A percentile compares a stretch with the other conserved stretches of the same genome.
Conservation (phyloP, 2,888 invertebrate genomes). For the Stenolophus ochropezus region DNA sequence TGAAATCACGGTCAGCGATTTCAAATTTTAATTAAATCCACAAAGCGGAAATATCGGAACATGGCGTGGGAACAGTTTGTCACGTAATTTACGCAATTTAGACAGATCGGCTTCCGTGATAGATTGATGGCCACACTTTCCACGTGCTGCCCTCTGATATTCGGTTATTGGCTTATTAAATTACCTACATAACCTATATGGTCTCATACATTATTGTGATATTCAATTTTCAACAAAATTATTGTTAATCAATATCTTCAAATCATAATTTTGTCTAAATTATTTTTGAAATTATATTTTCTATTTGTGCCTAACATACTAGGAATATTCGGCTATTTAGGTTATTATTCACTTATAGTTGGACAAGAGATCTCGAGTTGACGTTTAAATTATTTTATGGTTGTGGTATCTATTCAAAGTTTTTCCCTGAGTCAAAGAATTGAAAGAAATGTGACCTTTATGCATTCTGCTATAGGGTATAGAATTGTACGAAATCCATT, state of each 20-base stretch:
- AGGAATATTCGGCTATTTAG: too few species aligned
- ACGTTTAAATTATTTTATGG: too few species aligned
- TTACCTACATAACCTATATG: slow-evolving; percentile 25
- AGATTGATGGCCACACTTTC: slow-evolving; percentile 29
- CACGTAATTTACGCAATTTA: slow-evolving; percentile 39
- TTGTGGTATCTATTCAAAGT: too few species aligned
- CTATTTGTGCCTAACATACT: too few species aligned
- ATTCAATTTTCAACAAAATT: neutral
- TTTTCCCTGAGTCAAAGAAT: too few species aligned
- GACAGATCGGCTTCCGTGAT: slow-evolving; percentile 31
- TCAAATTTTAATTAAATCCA: slow-evolving; percentile 57
- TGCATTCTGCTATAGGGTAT: too few species aligned
- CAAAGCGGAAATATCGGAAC: slow-evolving; percentile 38
- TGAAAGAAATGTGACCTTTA: too few species aligned
- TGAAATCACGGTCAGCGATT: slow-evolving; percentile 22
- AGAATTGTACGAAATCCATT: too few species aligned
- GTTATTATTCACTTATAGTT: too few species aligned
- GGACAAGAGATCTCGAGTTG: too few species aligned
- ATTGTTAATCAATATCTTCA: neutral
- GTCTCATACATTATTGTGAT: neutral
- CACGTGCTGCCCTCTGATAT: neutral
- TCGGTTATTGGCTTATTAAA: slow-evolving; percentile 11
- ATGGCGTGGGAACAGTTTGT: slow-evolving; percentile 34
- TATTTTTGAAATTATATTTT: too few species aligned
- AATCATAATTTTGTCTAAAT: too few species aligned